These are phyloP conservation scores for Apeltes quadracus DNA, from an alignment of 2,113 vertebrate genomes.

Conservation along the genomic window DNA sequence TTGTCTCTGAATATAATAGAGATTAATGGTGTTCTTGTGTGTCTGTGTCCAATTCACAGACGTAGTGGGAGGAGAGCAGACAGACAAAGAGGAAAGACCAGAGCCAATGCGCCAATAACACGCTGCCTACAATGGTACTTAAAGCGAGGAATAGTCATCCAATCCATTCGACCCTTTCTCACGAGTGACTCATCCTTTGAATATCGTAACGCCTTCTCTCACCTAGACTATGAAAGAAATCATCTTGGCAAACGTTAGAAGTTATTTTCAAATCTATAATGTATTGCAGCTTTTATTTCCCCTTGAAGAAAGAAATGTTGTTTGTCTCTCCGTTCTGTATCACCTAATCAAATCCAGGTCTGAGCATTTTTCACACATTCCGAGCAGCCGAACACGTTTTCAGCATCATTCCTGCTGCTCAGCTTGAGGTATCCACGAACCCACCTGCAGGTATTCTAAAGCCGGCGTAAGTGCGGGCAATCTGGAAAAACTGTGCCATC, in stretches of 20 bases:
- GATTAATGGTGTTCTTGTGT: constrained; percentile 45
- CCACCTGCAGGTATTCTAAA: neutral
- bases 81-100: constrained; percentile 12
- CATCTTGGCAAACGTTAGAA: neutral
- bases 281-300: neutral
- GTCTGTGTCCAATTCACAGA: constrained; percentile 3
- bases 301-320: neutral
- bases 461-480: neutral
- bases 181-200: constrained; percentile 35
- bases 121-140: constrained; percentile 1
- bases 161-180: constrained; percentile 2
- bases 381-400: neutral
- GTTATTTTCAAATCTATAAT: constrained; percentile 4
- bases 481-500: neutral
- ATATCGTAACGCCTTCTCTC: constrained; percentile 17
- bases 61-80: constrained; percentile 18
- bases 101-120: constrained; percentile 15
- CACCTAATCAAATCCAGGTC: constrained; percentile 10
- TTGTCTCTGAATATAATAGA: constrained; percentile 51
- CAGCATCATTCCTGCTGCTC: neutral
- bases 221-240: neutral
- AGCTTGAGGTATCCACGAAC: neutral
- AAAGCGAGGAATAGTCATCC: constrained; percentile 18
- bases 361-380: constrained; percentile 27
- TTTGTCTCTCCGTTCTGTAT: neutral